A percentile compares a stretch with the other conserved stretches of the same genome.
Evolutionary conservation across 2,797 vertebrate species (phyloP).

Genomic region (Chaunax sp.): DNA sequence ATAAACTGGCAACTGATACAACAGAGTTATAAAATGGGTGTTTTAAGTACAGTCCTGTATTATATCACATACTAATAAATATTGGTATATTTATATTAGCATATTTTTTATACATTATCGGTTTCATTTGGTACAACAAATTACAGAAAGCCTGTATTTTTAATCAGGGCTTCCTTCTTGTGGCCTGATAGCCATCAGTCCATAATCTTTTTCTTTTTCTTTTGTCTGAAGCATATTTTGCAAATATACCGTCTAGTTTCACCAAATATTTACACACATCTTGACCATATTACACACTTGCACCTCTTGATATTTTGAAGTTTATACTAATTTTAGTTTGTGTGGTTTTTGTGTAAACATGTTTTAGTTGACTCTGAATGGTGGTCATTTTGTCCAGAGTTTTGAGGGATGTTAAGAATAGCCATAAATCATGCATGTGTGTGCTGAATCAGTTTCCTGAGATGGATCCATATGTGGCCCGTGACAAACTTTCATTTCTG

Average conservation of each 20-base stretch:
- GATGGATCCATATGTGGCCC: conserved; percentile 46
- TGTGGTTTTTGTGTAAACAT: no score
- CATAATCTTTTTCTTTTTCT: no score
- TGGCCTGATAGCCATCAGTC: background rate
- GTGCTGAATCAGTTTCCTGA: conserved; percentile 75
- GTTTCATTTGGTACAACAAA: background rate
- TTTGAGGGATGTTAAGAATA: conserved; percentile 44
- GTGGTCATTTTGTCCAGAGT: no score
- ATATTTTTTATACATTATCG: background rate
- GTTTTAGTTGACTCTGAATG: no score
- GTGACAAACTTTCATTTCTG: conserved; percentile 78
- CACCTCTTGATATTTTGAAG: no score
- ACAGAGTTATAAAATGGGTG: background rate
- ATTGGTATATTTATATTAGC: no score
- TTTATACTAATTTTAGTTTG: no score
- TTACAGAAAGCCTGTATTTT: conserved; percentile 2
- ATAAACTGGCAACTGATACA: background rate
- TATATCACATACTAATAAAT: background rate
- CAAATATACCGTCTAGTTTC: no score
- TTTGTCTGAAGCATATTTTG: no score
- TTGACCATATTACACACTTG: no score
- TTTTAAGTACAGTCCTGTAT: background rate
- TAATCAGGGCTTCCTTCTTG: conserved; percentile 3
- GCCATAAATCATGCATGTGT: conserved; percentile 26
- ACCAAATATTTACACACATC: no score